Base-by-base conservation (phyloP, 53 echinoderm and acorn worm genomes). In the Glandiceps talaboti region DNA sequence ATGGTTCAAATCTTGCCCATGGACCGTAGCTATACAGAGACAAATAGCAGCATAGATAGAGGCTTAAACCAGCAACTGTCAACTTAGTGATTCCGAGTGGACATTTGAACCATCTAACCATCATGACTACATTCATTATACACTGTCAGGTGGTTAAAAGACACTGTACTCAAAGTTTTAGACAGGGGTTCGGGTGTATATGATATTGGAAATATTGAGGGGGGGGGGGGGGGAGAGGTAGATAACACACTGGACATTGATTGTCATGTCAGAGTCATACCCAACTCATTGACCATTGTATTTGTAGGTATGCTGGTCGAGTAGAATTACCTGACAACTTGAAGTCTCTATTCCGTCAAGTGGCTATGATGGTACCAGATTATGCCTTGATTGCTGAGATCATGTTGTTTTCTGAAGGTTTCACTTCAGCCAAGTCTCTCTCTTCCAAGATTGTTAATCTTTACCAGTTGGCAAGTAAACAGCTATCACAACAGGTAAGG, bases 311-410 rank as follows among this genome's bases (percentile, higher is more conserved):
- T 74, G 99, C 99, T 77, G 99, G 99, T 0, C 91, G 99, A 84
- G 99, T 99, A 20, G 99, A 99, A 87, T 87, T 99, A 0, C 99
- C 99, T 0, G 99, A 99, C 78, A 99, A 99, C 76, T 86, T 99
- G 31, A 99, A 99, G 85, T 99, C 93, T 0, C 81, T 99, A 30
- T 99, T 99, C 85, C 99, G 99, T 74, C 99, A 88, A 1, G 99
- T 99, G 28, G 88, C 99, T 30, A 99, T 99, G 99, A 99, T 99
- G 99, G 99, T 99, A 26, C 99, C 99, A 14, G 99, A 99, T 79
- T 99, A 99, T 30, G 89, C 99, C 75, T 82, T 99, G 75, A 99
- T 99, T 80, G 99, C 99, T 75, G 99, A 99, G 90, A 99, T 99
- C 91, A 91, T 93, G 90, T 74, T 99, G 31, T 99, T 99, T 82